Evolutionary conservation across 2,888 invertebrate species (phyloP).

Genomic region (Andrena hattorfiana): DNA sequence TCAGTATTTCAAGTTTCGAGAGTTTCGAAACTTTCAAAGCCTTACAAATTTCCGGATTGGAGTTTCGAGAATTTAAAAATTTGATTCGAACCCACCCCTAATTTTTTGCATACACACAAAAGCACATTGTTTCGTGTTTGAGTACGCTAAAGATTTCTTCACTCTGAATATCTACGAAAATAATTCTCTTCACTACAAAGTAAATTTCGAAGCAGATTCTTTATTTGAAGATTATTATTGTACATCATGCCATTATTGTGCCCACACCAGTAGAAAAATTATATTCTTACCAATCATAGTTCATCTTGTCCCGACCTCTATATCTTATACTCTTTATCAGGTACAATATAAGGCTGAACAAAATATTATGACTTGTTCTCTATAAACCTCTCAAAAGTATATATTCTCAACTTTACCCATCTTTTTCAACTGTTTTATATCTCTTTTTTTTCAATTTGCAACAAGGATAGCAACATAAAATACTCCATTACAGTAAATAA

Average conservation of each 20-base stretch:
- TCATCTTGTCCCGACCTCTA: constrained; percentile 54
- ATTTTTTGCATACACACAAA: too few relatives aligned
- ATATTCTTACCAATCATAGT: constrained; percentile 53
- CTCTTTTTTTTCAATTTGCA: constrained; percentile 1
- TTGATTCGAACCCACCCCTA: too few relatives aligned
- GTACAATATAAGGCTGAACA: constrained; percentile 76
- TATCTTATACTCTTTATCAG: constrained; percentile 64
- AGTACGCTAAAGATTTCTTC: constrained; percentile 9
- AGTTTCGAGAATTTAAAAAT: too few relatives aligned
- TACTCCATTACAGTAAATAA: background rate
- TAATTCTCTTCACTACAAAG: constrained; percentile 37
- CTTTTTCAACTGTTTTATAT: background rate
- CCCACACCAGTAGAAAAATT: constrained; percentile 67
- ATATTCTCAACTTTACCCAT: constrained; percentile 8
- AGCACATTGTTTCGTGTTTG: background rate
- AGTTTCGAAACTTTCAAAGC: too few relatives aligned
- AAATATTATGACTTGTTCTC: constrained; percentile 62
- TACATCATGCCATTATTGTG: constrained; percentile 63
- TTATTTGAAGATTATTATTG: constrained; percentile 64
- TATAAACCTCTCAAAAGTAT: constrained; percentile 37
- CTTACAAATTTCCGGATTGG: too few relatives aligned
- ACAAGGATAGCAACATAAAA: constrained; percentile 18
- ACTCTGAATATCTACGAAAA: constrained; percentile 49
- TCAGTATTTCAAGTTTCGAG: too few relatives aligned
- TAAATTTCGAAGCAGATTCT: constrained; percentile 66